Evolutionary conservation across 2,888 invertebrate species (phyloP).

Genomic region (Drosophila neoperkinsi): DNA sequence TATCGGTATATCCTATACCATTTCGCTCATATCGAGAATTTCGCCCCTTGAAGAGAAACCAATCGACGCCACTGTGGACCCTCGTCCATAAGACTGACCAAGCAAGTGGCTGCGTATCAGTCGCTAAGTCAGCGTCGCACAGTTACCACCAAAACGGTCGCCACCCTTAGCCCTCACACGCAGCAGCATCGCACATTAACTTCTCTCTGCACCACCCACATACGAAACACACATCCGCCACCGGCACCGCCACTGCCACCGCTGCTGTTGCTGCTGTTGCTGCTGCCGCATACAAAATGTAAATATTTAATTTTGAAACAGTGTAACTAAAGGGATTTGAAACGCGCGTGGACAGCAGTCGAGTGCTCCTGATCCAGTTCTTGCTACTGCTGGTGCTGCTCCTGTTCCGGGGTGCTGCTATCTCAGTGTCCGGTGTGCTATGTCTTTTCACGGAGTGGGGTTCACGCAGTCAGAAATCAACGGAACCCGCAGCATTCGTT

Average conservation of each 20-base stretch:
- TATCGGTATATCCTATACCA: not conserved
- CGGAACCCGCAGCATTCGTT: slow-evolving; percentile 82
- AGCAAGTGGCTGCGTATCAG: slow-evolving; percentile 23
- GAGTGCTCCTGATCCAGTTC: slow-evolving; percentile 15
- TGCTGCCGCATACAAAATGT: slow-evolving; percentile 70
- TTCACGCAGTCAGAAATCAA: slow-evolving; percentile 64
- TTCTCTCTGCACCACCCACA: slow-evolving; percentile 11
- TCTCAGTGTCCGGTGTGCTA: slow-evolving; percentile 28
- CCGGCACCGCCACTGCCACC: not conserved
- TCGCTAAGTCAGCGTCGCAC: slow-evolving; percentile 20
- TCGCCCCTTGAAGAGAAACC: not conserved
- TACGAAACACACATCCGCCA: slow-evolving; percentile 15
- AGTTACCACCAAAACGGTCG: slow-evolving; percentile 30
- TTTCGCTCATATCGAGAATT: not conserved
- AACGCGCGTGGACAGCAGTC: slow-evolving; percentile 71
- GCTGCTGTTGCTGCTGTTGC: slow-evolving; percentile 14
- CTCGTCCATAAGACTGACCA: slow-evolving; percentile 15
- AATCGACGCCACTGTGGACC: slow-evolving; percentile 21
- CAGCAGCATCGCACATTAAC: not conserved
- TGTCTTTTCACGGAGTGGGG: not conserved
- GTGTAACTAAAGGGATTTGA: slow-evolving; percentile 82
- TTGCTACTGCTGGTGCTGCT: slow-evolving; percentile 3
- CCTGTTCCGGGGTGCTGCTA: slow-evolving; percentile 12
- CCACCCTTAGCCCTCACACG: slow-evolving; percentile 25
- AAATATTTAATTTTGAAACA: slow-evolving; percentile 84